phyloP scores from a whole-genome alignment of 2,113 vertebrate species.

The Butorides virescens region DNA sequence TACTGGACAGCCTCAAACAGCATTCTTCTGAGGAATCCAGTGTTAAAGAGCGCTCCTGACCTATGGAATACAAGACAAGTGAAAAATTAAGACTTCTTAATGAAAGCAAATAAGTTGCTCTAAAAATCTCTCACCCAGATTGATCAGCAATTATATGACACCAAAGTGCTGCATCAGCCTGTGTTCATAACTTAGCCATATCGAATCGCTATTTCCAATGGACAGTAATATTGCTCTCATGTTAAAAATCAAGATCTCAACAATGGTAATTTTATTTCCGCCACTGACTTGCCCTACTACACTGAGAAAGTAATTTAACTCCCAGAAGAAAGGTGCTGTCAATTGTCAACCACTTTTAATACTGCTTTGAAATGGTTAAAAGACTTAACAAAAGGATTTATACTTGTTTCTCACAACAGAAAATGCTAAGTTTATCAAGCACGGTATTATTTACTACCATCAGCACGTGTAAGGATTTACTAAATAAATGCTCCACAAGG shows the following conservation, averaged over 20 bases:
- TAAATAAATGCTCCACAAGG: not conserved
- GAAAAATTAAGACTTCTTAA: not conserved
- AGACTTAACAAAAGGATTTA: not conserved
- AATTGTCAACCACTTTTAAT: not conserved
- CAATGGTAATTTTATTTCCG: not conserved
- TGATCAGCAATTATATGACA: not conserved
- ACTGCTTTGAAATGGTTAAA: not conserved
- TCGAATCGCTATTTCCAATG: not conserved
- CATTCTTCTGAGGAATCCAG: conserved; percentile 92
- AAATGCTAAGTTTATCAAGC: not conserved
- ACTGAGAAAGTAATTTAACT: not conserved
- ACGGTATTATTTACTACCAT: not conserved
- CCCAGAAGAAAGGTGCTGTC: not conserved
- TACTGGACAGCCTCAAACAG: conserved; percentile 84
- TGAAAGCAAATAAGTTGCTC: not conserved
- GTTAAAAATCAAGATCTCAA: not conserved
- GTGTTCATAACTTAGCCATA: not conserved
- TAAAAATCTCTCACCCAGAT: not conserved
- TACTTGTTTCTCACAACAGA: not conserved
- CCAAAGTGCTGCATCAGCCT: not conserved
- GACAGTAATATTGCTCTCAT: not conserved
- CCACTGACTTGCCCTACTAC: not conserved
- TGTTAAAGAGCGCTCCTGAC: conserved; percentile 90
- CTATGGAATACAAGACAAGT: conserved; percentile 56
- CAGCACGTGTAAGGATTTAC: not conserved